Evolutionary conservation across 2,888 invertebrate species (phyloP), one percentile per base, ranked within the genome.

Genomic region (Noctuana brunneofusca): DNA sequence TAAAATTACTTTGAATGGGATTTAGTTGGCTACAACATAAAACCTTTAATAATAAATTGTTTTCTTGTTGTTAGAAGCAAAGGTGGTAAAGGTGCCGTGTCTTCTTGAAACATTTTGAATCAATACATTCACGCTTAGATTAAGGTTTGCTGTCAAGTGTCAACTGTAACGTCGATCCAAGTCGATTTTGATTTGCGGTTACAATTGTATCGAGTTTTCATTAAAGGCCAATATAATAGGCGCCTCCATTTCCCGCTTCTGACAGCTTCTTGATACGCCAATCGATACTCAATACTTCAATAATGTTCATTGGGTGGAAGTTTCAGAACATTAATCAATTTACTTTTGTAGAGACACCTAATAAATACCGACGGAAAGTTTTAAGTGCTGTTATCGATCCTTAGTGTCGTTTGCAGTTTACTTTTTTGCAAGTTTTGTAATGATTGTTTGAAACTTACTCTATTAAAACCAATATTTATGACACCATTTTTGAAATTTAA

Each of bases 251-350:
- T 56, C 55, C 50, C 50, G 20, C 22, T 49, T 56, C 16, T 63
- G 62, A 63, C 63, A 63, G 63, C 38, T 50, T 55, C 55, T 63
- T 56, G 63, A 63, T 49, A 41, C 22, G 38, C 38, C 48, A 41
- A 49, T 55, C 50, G 32, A 56, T 56, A 62, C 24, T 49, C 49
- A 55, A 55, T 49, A 55, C 54, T 55, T 49, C 38, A 55, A 50
- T 50, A 49, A 58, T 50, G 20, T 49, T 30, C 57, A 48, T 38
- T 55, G 24, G 49, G 30, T 12, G 30, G 48, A 62, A 62, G 48
- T 41, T 62, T 49, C 6, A 41, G 20, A 49, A 56, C 49, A 56
- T 63, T 50, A 56, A 62, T 62, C 49, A 62, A 56, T 63, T 55
- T 50, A 41, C 56, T 56, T 55, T 62, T 43, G 55, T 55, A 50